phyloP scores from a whole-genome alignment of 1,140 invertebrate genomes.

The Zaprionus gabonicus region DNA sequence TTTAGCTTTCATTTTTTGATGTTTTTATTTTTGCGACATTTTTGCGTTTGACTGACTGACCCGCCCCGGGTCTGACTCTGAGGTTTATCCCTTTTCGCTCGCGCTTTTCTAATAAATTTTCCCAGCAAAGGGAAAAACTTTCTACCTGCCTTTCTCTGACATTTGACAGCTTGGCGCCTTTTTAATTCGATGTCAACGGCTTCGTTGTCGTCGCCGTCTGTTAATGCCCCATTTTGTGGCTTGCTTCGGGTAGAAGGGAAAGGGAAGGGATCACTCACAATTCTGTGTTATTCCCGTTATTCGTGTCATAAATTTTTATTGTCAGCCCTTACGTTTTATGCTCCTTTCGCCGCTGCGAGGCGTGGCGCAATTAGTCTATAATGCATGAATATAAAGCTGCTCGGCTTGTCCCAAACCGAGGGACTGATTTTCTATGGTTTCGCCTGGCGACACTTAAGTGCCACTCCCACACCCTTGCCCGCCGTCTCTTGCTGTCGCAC shows the following conservation, averaged over 20 bases:
- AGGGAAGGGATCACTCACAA: conserved; percentile 24
- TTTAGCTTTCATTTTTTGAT: conserved; percentile 56
- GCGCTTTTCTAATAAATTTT: conserved; percentile 53
- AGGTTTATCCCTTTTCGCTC: conserved; percentile 20
- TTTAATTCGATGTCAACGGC: conserved; percentile 65
- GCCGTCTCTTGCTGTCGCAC: conserved; percentile 5
- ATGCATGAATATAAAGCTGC: conserved; percentile 44
- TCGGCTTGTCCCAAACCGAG: conserved; percentile 13
- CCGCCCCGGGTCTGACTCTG: conserved; percentile 21
- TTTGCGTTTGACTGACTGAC: conserved; percentile 50
- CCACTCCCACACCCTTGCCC: neutral
- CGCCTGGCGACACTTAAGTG: conserved; percentile 39
- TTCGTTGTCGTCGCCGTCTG: conserved; percentile 37
- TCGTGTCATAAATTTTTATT: conserved; percentile 73
- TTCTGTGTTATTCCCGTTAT: conserved; percentile 51
- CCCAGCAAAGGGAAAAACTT: conserved; percentile 38
- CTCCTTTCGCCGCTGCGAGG: conserved; percentile 24
- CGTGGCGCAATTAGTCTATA: conserved; percentile 65
- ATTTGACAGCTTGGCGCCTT: conserved; percentile 78
- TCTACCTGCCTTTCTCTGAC: conserved; percentile 54
- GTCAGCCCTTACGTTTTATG: conserved; percentile 55
- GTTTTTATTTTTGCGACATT: conserved; percentile 53
- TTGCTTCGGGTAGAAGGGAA: conserved; percentile 49
- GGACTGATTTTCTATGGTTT: conserved; percentile 39
- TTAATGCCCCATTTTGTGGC: conserved; percentile 68